Evolutionary conservation across 2,888 invertebrate genomes (phyloP), one percentile per base, ranked within the genome.

Genomic region (Cylindroiulus punctatus): DNA sequence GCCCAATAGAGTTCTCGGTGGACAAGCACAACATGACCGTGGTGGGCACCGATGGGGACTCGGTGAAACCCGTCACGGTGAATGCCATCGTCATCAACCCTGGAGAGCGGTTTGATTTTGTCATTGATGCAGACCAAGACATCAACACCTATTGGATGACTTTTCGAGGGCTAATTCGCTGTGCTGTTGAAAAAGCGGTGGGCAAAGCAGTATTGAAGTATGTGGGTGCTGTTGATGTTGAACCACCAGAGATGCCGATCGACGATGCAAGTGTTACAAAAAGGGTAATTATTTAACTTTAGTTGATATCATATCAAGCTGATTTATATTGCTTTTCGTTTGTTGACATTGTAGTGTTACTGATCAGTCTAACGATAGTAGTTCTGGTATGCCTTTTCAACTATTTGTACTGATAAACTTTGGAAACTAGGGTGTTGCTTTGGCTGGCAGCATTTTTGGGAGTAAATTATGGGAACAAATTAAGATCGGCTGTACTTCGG

Each of bases 111-210:
- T 97, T 95, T 90, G 97, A 97, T 90, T 95, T 97, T 89, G 92
- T 97, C 0, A 88, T 97, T n/a, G 93, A 94, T 85, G 95, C 96
- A 8, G 93, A 95, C 90, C 94, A 94, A 88, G 92, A 94, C 0
- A 93, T 93, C 85, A 94, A 94, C 89, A 96, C 96, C 89, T 97
- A 96, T 91, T 97, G 97, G 97, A 94, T 97, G 87, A 93, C 96
- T 81, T 94, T 95, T 89, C 93, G 95, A 42, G 97, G 97, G 0
- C 92, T 97, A 5, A 95, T 97, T 94, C 97, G 97, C 90, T 97
- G 97, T 90, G 96, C 95, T 89, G 0, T 30, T 32, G 22, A 10
- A 22, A 22, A 5, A 57, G 14, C 82, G 22, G 40, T 40, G 10
- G 82, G 82, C 0, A 93, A 92, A 52, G 94, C 94, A 88, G 94